These are phyloP conservation scores for Coronaproctus castanopsis DNA, from an alignment of 2,888 invertebrate species.

Conservation along the genomic window DNA sequence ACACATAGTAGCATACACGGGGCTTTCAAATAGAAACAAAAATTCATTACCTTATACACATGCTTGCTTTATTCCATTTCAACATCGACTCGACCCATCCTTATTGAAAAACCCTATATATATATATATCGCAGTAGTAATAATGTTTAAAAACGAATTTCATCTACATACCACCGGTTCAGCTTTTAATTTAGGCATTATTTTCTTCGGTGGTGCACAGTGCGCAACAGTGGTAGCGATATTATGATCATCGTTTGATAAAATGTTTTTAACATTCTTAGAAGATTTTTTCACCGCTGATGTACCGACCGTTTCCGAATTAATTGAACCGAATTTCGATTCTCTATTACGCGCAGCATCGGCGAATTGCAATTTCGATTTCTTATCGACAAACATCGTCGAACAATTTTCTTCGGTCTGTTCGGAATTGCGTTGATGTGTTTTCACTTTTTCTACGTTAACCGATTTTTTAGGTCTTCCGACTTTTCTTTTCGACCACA, in stretches of 20 bases:
- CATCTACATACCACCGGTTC: conserved; percentile 38
- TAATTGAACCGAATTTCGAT: neutral
- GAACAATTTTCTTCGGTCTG: neutral
- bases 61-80: too few relatives aligned
- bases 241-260: neutral
- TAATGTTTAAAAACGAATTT: too few relatives aligned
- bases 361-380: neutral
- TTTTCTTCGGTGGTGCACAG: conserved; percentile 34
- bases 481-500: conserved; percentile 57
- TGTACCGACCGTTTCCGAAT: neutral
- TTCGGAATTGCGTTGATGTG: neutral
- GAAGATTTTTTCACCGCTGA: neutral
- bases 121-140: too few relatives aligned
- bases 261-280: neutral
- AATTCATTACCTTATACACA: too few relatives aligned
- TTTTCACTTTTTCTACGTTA: conserved; percentile 11
- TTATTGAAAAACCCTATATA: too few relatives aligned
- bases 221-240: neutral
- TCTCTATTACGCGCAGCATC: neutral
- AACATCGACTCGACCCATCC: too few relatives aligned
- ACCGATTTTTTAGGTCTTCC: conserved; percentile 56
- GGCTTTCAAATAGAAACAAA: too few relatives aligned
- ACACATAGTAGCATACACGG: too few relatives aligned
- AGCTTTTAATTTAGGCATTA: conserved; percentile 49
- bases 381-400: neutral